Evolutionary conservation across 2,113 vertebrate genomes (phyloP).

Genomic region (Neogobius melanostomus): DNA sequence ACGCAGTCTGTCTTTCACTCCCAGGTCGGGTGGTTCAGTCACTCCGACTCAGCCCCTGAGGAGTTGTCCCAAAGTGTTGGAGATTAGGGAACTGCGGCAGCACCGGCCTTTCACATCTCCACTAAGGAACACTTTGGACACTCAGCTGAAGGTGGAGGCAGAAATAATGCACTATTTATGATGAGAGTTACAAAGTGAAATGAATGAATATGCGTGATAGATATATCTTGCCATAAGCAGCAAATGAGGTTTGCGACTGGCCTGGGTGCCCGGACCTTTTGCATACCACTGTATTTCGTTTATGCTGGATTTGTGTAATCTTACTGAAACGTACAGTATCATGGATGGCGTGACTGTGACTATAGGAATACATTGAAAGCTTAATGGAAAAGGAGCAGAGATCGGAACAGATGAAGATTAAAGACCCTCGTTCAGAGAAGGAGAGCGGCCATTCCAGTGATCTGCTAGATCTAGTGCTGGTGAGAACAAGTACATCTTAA

Average conservation of each 20-base stretch:
- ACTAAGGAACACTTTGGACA: constrained; percentile 74
- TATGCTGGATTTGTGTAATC: not conserved
- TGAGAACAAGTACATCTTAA: constrained; percentile 57
- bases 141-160: constrained; percentile 81
- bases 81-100: constrained; percentile 82
- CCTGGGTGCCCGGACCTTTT: too few species aligned
- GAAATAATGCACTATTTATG: not conserved
- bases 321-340: not conserved
- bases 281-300: too few species aligned
- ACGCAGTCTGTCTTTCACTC: constrained; percentile 68
- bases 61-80: constrained; percentile 81
- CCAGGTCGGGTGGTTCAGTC: constrained; percentile 13
- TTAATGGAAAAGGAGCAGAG: constrained; percentile 79
- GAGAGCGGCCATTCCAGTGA: constrained; percentile 75
- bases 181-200: not conserved
- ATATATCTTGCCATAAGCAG: too few species aligned
- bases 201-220: too few species aligned
- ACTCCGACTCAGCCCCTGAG: constrained; percentile 28
- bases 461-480: constrained; percentile 78
- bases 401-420: constrained; percentile 77
- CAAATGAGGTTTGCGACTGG: too few species aligned
- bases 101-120: constrained; percentile 70
- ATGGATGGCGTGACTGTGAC: not conserved
- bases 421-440: constrained; percentile 80
- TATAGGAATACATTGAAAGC: constrained; percentile 82